Evolutionary conservation across 2,888 invertebrate genomes (phyloP).

Genomic region (Drosophila siamana): DNA sequence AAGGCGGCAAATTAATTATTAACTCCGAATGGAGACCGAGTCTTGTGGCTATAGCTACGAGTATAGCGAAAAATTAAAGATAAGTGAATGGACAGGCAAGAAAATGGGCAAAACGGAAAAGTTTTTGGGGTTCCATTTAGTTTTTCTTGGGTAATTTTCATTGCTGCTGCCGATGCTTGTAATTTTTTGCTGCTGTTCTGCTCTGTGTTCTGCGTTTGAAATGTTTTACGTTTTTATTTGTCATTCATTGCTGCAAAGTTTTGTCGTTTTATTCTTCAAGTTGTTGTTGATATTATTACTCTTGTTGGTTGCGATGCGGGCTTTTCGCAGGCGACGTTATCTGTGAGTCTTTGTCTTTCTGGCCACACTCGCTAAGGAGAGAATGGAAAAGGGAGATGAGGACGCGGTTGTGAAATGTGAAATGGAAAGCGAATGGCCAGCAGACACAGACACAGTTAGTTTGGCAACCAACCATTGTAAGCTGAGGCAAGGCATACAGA

Average conservation of each 20-base stretch:
- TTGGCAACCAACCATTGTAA: constrained; percentile 49
- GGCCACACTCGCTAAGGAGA: constrained; percentile 44
- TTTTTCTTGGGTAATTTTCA: constrained; percentile 49
- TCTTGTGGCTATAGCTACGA: constrained; percentile 1
- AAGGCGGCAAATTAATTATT: constrained; percentile 60
- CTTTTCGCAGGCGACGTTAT: constrained; percentile 60
- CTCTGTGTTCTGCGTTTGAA: constrained; percentile 53
- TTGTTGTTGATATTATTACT: constrained; percentile 33
- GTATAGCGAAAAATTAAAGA: constrained; percentile 55
- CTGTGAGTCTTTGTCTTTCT: constrained; percentile 66
- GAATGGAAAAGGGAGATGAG: not conserved
- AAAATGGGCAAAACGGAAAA: constrained; percentile 58
- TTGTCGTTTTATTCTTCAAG: constrained; percentile 56
- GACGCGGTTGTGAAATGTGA: not conserved
- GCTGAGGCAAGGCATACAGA: constrained; percentile 31
- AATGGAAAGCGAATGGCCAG: constrained; percentile 2
- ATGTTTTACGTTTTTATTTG: constrained; percentile 74
- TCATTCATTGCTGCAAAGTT: constrained; percentile 69
- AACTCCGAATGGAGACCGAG: constrained; percentile 36
- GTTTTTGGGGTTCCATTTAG: constrained; percentile 65
- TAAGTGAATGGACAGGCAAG: constrained; percentile 39
- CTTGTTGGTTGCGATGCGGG: constrained; percentile 47
- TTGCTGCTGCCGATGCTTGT: constrained; percentile 16
- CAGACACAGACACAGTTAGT: constrained; percentile 40
- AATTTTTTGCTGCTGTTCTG: constrained; percentile 22